Conservation (phyloP, 2,888 invertebrate species). For the Morpho deidamia region DNA sequence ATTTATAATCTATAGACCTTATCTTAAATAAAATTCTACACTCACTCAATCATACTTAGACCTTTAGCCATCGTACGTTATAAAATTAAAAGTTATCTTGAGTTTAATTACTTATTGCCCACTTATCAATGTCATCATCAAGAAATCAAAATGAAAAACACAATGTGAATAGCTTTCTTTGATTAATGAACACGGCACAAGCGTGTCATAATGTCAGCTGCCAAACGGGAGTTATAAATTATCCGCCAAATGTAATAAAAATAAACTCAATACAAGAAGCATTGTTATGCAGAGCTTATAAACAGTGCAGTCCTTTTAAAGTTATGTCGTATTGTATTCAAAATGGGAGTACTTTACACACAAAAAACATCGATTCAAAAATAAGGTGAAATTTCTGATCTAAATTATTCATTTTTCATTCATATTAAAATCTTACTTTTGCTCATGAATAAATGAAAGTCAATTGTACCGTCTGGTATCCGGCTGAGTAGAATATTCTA, state of each 20-base stretch:
- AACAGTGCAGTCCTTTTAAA: constrained; percentile 13
- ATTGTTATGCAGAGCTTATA: constrained; percentile 16
- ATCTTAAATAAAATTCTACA: no score
- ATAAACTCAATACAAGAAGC: constrained; percentile 16
- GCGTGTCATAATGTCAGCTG: constrained; percentile 32
- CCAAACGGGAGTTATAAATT: constrained; percentile 31
- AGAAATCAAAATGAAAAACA: constrained; percentile 18
- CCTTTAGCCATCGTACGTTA: no score
- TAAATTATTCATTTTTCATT: no score
- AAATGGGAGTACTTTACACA: constrained; percentile 1
- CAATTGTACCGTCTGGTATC: no score
- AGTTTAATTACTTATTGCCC: constrained; percentile 14
- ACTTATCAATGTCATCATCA: constrained; percentile 23
- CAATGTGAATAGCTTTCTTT: constrained; percentile 27
- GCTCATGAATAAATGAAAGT: no score
- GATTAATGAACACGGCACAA: constrained; percentile 29
- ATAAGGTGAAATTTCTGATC: no score
- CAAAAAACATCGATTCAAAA: no score
- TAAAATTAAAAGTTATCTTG: neutral
- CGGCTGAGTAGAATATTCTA: no score
- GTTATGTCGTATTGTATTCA: constrained; percentile 18
- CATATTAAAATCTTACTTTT: no score
- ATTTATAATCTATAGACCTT: no score
- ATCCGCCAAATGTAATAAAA: constrained; percentile 22
- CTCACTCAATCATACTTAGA: no score